These are phyloP conservation scores for Achlya flavicornis DNA, from an alignment of 2,888 invertebrate genomes.

Conservation along the genomic window DNA sequence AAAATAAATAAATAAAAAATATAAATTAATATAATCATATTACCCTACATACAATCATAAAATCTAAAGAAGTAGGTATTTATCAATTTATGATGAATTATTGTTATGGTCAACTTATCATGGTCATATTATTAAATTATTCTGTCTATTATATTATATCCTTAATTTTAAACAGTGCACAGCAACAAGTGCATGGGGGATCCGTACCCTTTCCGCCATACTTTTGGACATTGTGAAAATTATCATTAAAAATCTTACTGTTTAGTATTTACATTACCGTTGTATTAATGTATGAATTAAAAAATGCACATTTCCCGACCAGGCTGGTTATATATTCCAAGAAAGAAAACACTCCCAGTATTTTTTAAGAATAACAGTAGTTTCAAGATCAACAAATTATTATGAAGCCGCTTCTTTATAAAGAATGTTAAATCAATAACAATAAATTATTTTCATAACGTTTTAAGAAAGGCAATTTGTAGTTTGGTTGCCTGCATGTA, in stretches of 20 bases:
- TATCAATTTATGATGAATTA: not conserved
- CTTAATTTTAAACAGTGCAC: conserved; percentile 52
- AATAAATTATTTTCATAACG: too few relatives aligned
- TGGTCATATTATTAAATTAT: too few relatives aligned
- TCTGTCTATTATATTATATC: conserved; percentile 14
- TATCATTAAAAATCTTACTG: conserved; percentile 59
- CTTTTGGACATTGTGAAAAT: conserved; percentile 81
- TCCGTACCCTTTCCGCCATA: conserved; percentile 77
- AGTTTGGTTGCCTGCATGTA: too few relatives aligned
- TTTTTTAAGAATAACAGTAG: conserved; percentile 1
- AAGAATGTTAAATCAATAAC: too few relatives aligned
- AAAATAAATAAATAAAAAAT: not conserved
- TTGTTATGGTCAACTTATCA: too few relatives aligned
- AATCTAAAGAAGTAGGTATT: not conserved
- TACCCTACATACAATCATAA: not conserved
- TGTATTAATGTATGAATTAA: not conserved
- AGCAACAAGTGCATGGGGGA: conserved; percentile 77
- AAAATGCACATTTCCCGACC: conserved; percentile 53
- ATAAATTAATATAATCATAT: not conserved
- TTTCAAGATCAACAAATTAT: not conserved
- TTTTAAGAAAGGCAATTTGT: too few relatives aligned
- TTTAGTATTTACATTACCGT: conserved; percentile 4
- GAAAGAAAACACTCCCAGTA: conserved; percentile 9
- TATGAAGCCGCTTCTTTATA: too few relatives aligned
- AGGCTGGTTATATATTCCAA: conserved; percentile 16